Base-by-base conservation (phyloP, 1,140 invertebrate genomes). In the Eulimnadia texana region DNA sequence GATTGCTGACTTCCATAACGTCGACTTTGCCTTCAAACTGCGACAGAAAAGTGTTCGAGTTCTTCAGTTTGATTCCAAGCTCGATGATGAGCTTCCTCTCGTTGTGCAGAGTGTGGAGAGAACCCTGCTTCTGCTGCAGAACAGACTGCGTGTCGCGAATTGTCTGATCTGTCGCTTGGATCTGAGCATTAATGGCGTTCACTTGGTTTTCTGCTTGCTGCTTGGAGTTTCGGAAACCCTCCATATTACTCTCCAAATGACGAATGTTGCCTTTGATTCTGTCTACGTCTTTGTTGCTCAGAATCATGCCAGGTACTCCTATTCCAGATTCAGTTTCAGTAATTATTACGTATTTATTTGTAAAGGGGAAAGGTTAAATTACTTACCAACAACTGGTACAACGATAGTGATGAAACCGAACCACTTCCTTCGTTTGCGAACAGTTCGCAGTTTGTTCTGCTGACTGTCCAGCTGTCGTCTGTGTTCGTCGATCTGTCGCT, bases 11-110 rank as follows among this genome's bases (percentile, higher is more conserved):
- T 3, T 58, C 27, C 23, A 58, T 16, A 33, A 58, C 55, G 16
- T 58, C n/a, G 25, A 58, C 55, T 29, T 58, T 58, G 23, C 55
- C 55, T n/a, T 58, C 23, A 27, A 58, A 58, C 25, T 33, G 23
- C 20, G 55, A 33, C 6, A 58, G n/a, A 27, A 58, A 58, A 10
- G 42, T 19, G 13, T 22, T 58, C 13, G 55, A 58, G 19, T 27
- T 33, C 55, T 28, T 58, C 16, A 58, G 55, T 58, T 58, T 58
- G 27, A 33, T 42, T 2, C 55, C 55, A 22, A 58, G 11, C 20
- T 58, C 27, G 9, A 58, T 20, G 25, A 58, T 58, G 9, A 58
- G 27, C 13, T 58, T 42, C 42, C 55, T 22, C 20, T 58, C 55
- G 13, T 9, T 20, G 13, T 58, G 28, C 24, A 42, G 42, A 1